Percentiles rank a stretch among this genome's conserved stretches.
phyloP scores from a whole-genome alignment of 2,113 vertebrate genomes.

The Amblyornis subalaris region DNA sequence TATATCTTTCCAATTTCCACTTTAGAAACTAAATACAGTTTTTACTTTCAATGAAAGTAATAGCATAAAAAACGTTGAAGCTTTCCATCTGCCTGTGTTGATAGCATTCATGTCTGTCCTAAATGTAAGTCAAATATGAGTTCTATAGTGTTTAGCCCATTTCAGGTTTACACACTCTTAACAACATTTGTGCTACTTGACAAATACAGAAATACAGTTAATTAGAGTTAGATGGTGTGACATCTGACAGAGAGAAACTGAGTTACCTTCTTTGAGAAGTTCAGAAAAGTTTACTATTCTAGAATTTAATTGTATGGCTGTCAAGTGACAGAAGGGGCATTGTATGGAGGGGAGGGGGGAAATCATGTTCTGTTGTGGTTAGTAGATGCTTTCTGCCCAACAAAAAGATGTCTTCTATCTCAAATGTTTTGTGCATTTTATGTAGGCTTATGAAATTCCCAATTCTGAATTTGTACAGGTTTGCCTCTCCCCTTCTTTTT shows the following conservation, averaged over 20 bases:
- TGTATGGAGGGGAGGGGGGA: rapidly evolving
- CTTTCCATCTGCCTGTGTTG: not conserved
- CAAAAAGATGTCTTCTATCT: not conserved
- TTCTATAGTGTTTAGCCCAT: not conserved
- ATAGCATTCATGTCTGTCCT: not conserved
- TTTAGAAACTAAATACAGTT: not conserved
- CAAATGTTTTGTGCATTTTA: not conserved
- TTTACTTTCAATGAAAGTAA: not conserved
- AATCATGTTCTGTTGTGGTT: not conserved
- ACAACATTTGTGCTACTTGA: not conserved
- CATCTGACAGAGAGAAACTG: not conserved
- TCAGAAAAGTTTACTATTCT: not conserved
- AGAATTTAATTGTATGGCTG: not conserved
- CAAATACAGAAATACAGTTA: not conserved
- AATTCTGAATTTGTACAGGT: not conserved
- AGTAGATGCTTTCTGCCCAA: not conserved
- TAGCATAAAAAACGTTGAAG: not conserved
- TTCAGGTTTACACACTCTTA: not conserved
- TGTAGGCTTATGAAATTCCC: not conserved
- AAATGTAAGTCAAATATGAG: not conserved
- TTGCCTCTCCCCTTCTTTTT: not conserved
- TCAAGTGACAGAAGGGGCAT: not conserved
- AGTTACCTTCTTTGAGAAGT: not conserved
- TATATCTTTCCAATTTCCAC: not conserved
- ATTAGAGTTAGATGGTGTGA: not conserved